These are phyloP conservation scores for Cyaniris semiargus DNA, from an alignment of 2,888 invertebrate genomes.

Conservation along the genomic window DNA sequence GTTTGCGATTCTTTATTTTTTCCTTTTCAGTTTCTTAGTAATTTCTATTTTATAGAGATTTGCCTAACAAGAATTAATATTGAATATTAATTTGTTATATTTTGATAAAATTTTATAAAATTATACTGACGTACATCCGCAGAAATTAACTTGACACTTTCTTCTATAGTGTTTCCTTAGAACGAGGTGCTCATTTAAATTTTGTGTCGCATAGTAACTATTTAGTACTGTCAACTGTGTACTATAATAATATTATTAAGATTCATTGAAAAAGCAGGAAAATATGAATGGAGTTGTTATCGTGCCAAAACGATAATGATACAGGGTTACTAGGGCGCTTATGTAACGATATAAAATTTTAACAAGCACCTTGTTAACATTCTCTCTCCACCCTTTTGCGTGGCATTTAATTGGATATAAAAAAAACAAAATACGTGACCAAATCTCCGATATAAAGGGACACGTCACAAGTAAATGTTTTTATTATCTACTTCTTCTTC, in stretches of 20 bases:
- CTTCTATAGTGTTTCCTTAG: too few species aligned
- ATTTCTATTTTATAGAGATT: too few species aligned
- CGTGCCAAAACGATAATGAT: slow-evolving; percentile 10
- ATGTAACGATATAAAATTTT: slow-evolving; percentile 61
- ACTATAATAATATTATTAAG: background rate
- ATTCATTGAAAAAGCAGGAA: background rate
- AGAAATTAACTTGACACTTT: too few species aligned
- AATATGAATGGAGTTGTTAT: background rate
- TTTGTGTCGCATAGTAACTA: too few species aligned
- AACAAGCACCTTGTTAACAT: slow-evolving; percentile 71
- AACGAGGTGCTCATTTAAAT: too few species aligned
- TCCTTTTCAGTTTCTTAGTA: too few species aligned
- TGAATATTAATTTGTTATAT: too few species aligned
- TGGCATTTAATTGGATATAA: slow-evolving; percentile 34
- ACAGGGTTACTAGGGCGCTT: slow-evolving; percentile 31
- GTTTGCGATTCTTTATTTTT: too few species aligned
- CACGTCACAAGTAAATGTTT: background rate
- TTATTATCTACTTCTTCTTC: slow-evolving; percentile 25
- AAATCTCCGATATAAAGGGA: slow-evolving; percentile 35
- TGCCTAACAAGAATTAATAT: too few species aligned
- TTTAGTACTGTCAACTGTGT: too few species aligned
- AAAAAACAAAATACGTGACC: slow-evolving; percentile 30
- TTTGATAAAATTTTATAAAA: too few species aligned
- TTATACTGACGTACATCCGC: too few species aligned
- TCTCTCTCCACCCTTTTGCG: slow-evolving; percentile 36